Evolutionary conservation across 2,888 invertebrate species (phyloP).

Genomic region (Lasioglossum villosulum): DNA sequence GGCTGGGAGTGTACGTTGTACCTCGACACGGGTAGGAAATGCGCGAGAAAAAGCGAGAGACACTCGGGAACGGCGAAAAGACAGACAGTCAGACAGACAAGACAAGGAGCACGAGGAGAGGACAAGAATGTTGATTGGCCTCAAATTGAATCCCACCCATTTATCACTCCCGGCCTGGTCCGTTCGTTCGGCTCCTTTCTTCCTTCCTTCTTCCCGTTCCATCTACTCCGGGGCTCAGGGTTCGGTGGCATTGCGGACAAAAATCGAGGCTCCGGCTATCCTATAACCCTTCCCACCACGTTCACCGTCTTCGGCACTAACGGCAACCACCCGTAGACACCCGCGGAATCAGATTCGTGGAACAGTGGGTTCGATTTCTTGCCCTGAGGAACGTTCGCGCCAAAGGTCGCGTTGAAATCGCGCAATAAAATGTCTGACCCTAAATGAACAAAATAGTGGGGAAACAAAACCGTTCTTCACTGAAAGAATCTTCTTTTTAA

Average conservation of each 20-base stretch:
- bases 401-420: neutral
- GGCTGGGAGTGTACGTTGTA: slow-evolving; percentile 26
- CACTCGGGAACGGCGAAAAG: slow-evolving; percentile 68
- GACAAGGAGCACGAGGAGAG: slow-evolving; percentile 71
- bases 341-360: slow-evolving; percentile 55
- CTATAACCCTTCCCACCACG: neutral
- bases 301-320: neutral
- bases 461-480: neutral
- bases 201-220: slow-evolving; percentile 31
- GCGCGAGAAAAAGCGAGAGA: slow-evolving; percentile 73
- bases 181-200: slow-evolving; percentile 47
- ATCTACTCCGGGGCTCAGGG: neutral
- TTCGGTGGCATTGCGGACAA: slow-evolving; percentile 60
- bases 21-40: slow-evolving; percentile 71
- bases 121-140: slow-evolving; percentile 83
- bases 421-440: neutral
- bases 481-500: neutral
- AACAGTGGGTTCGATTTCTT: slow-evolving; percentile 58
- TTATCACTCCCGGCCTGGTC: slow-evolving; percentile 77
- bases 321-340: slow-evolving; percentile 17
- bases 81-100: slow-evolving; percentile 67
- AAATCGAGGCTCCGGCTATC: slow-evolving; percentile 63
- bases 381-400: slow-evolving; percentile 46
- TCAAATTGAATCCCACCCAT: slow-evolving; percentile 83
- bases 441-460: neutral